Percentiles rank a stretch among this genome's conserved stretches.
These are phyloP conservation scores for Aphaenogaster floridana DNA, from an alignment of 1,140 invertebrate species.

Conservation along the genomic window DNA sequence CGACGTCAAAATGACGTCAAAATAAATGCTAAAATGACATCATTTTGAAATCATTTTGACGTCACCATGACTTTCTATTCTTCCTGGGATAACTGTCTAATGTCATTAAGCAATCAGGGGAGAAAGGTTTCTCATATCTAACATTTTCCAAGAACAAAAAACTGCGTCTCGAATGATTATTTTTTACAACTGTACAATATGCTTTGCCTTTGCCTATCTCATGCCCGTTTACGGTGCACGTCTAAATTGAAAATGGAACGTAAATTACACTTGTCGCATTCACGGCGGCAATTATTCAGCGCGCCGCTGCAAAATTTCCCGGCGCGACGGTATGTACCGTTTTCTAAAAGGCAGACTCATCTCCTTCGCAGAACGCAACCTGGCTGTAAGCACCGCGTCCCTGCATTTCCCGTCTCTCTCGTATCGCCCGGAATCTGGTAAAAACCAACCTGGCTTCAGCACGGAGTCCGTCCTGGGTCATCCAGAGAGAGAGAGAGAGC, in stretches of 20 bases:
- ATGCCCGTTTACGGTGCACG: neutral
- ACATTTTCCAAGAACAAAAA: neutral
- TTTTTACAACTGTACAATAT: neutral
- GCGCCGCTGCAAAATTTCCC: neutral
- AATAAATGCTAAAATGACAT: no score
- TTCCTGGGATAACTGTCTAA: neutral
- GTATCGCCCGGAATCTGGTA: neutral
- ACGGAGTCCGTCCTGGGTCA: conserved; percentile 52
- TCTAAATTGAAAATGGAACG: conserved; percentile 48
- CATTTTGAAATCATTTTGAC: no score
- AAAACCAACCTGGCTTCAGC: conserved; percentile 55
- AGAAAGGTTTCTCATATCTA: no score
- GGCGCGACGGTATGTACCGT: neutral
- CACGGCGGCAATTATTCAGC: conserved; percentile 38
- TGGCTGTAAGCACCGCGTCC: neutral
- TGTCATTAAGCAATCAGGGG: neutral
- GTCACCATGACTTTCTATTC: no score
- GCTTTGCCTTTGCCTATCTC: neutral
- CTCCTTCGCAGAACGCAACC: neutral
- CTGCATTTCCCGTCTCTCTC: neutral
- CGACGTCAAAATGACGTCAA: no score
- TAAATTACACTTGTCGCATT: conserved; percentile 45
- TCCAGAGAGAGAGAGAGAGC: conserved; percentile 17
- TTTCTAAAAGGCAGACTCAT: conserved; percentile 19
- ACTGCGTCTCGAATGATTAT: neutral